Base-by-base conservation (phyloP, 2,797 vertebrate genomes). In the Myotis pilosus region DNA sequence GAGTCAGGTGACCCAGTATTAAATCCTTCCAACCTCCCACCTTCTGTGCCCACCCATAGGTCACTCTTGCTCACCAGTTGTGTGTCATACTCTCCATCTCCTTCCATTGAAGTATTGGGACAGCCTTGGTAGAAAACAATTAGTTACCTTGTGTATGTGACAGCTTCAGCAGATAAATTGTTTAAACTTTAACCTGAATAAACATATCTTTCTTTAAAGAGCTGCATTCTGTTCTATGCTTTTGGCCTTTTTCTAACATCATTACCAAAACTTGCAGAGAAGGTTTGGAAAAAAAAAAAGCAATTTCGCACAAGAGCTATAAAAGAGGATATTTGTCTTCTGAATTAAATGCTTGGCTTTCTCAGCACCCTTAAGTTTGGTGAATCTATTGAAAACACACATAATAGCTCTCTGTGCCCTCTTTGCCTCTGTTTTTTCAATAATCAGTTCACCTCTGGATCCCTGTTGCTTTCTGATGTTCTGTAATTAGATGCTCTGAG, bases 281-380 rank as follows among this genome's bases (percentile, higher is more conserved):
- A 94, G 22, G 44, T 95, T 85, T 91, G 30, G 68, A 71, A 57
- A 62, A 87, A 49, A 38, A 51, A 38, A n/a, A 76, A 62, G 0
- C 7, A 38, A 0, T 71, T 75, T 38, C 0, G 19, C 38, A 55
- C 47, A 76, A 91, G 47, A 64, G 4, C 15, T 69, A 13, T 84
- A 19, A 94, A 86, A 85, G 28, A 60, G 22, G 28, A 57, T 62
- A n/a, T 86, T 93, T 96, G 38, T 87, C 51, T 96, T 93, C 57
- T 51, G 74, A 75, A 81, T 87, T 38, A 94, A 94, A 88, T 19
- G 15, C 51, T 68, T 71, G 16, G 0, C 53, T 92, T 92, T 92
- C 36, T 81, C 20, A 57, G 19, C 28, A 75, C n/a, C 55, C 44
- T 66, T 57, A 62, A 92, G 47, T 88, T 84, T 68, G 71, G 20